These are phyloP conservation scores for Furcula furcula DNA, from an alignment of 2,888 invertebrate genomes.

Conservation along the genomic window DNA sequence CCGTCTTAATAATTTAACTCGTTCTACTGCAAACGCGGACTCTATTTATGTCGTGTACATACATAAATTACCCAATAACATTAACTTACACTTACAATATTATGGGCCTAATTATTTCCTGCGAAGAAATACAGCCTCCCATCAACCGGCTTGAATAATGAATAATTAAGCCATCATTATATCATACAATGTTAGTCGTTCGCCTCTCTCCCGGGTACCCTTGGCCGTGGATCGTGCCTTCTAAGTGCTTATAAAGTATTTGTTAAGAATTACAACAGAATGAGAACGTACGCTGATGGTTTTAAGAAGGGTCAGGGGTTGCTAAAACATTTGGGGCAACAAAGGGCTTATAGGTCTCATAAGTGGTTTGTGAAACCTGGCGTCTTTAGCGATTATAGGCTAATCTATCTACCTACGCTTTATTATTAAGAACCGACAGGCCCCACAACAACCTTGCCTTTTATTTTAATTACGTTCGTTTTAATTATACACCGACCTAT, in stretches of 20 bases:
- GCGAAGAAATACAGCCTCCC: constrained; percentile 3
- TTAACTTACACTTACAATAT: too few species aligned
- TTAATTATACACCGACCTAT: constrained; percentile 12
- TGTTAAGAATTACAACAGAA: constrained; percentile 23
- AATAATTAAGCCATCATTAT: constrained; percentile 17
- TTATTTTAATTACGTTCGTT: constrained; percentile 17
- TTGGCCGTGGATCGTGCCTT: constrained; percentile 7
- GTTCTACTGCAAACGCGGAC: too few species aligned
- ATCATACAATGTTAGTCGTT: constrained; percentile 10
- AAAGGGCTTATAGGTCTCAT: constrained; percentile 37
- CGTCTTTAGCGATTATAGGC: constrained; percentile 36
- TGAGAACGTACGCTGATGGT: constrained; percentile 18
- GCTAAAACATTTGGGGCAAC: constrained; percentile 33
- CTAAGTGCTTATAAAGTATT: constrained; percentile 29
- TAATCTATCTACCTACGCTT: constrained; percentile 34
- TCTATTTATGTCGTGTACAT: too few species aligned
- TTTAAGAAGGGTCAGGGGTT: constrained; percentile 31
- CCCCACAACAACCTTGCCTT: constrained; percentile 5
- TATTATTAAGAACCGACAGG: constrained; percentile 29
- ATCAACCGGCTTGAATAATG: constrained; percentile 13
- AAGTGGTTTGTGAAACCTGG: constrained; percentile 42
- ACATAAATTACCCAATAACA: too few species aligned
- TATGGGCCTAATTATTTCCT: too few species aligned
- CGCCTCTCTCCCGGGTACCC: constrained; percentile 1
- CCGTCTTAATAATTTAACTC: too few species aligned